phyloP scores from a whole-genome alignment of 2,113 vertebrate species.

The Lanius collurio region DNA sequence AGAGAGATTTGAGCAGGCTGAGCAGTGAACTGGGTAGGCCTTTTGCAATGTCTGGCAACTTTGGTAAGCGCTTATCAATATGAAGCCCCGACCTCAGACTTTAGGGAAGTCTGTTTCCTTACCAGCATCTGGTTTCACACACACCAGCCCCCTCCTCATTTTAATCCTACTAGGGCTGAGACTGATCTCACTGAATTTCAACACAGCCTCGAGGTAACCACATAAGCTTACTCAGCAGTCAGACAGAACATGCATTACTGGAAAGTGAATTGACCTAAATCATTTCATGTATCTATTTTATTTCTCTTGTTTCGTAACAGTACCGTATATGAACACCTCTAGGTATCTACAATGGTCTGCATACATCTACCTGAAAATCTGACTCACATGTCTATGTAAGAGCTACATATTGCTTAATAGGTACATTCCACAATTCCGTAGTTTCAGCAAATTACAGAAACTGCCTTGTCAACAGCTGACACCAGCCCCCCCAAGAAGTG shows the following conservation, averaged over 20 bases:
- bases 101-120: not conserved
- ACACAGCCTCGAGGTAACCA: not conserved
- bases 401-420: not conserved
- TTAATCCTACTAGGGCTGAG: not conserved
- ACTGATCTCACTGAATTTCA: not conserved
- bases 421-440: not conserved
- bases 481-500: not conserved
- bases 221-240: not conserved
- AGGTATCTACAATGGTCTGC: accelerated
- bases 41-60: not conserved
- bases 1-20: not conserved
- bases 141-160: not conserved
- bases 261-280: not conserved
- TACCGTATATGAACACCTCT: not conserved
- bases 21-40: not conserved
- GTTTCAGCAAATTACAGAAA: not conserved
- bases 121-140: not conserved
- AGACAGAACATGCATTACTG: not conserved
- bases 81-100: not conserved
- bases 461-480: not conserved
- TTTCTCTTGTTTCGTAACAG: not conserved
- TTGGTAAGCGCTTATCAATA: not conserved
- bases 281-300: not conserved
- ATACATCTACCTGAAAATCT: not conserved
- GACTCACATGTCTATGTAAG: not conserved